phyloP scores from a whole-genome alignment of 2,113 vertebrate species.

The Otus sunia region DNA sequence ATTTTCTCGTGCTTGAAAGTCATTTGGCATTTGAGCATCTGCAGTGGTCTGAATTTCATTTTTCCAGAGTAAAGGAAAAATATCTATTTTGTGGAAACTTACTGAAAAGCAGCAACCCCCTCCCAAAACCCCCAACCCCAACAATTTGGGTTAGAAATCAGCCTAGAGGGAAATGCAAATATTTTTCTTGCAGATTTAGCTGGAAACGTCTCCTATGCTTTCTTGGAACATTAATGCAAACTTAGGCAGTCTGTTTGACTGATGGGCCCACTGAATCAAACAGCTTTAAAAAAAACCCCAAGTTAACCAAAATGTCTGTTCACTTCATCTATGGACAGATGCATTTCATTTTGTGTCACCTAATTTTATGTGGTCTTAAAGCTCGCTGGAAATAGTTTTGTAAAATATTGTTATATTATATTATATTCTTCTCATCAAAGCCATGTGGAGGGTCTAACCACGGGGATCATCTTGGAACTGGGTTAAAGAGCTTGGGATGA shows the following conservation, averaged over 20 bases:
- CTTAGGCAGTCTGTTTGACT: background rate
- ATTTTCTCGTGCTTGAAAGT: background rate
- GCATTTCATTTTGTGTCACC: background rate
- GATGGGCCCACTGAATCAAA: background rate
- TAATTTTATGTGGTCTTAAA: background rate
- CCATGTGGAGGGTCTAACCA: background rate
- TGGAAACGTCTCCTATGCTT: background rate
- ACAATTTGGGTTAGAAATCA: background rate
- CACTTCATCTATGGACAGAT: background rate
- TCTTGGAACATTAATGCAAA: background rate
- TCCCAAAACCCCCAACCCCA: background rate
- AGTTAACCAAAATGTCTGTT: background rate
- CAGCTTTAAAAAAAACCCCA: background rate
- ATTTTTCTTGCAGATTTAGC: background rate
- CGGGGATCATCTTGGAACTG: background rate
- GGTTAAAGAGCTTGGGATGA: background rate
- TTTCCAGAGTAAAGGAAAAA: background rate
- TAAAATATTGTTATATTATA: background rate
- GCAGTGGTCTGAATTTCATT: background rate
- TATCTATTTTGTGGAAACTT: background rate
- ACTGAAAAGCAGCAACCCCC: background rate
- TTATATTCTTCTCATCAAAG: background rate
- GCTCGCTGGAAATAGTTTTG: background rate
- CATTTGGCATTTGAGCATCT: conserved; percentile 1
- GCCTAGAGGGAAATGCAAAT: conserved; percentile 36